A percentile compares a stretch with the other conserved stretches of the same genome.
Evolutionary conservation across 2,797 vertebrate species (phyloP).

Genomic region (Meriones psammophilus): DNA sequence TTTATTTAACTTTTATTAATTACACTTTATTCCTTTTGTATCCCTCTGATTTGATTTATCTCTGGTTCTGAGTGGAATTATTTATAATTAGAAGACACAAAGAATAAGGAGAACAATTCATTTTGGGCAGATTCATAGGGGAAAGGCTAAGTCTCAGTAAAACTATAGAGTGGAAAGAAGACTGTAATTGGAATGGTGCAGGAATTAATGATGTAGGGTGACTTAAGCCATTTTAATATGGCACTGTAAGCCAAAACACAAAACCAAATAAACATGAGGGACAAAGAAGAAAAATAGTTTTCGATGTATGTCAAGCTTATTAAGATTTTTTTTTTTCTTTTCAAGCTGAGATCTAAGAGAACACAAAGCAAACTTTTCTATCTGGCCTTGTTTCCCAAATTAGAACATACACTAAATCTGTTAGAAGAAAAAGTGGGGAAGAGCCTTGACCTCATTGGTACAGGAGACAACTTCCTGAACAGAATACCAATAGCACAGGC

Average conservation of each 20-base stretch:
- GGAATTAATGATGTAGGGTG: neutral
- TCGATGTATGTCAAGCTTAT: neutral
- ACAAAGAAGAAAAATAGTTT: neutral
- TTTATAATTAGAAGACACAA: neutral
- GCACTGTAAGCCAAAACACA: neutral
- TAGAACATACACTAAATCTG: neutral
- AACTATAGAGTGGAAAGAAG: neutral
- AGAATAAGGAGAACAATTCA: neutral
- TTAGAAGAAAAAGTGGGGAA: too few relatives aligned
- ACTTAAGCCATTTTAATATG: neutral
- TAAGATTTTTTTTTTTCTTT: neutral
- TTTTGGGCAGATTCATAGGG: neutral
- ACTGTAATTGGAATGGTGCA: neutral
- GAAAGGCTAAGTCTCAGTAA: neutral
- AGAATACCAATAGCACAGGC: too few relatives aligned
- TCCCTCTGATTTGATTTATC: neutral
- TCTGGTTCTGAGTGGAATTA: neutral
- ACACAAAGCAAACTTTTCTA: neutral
- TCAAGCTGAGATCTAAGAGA: slow-evolving; percentile 40
- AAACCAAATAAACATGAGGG: neutral
- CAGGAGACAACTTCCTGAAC: too few relatives aligned
- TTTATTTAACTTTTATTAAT: too few relatives aligned
- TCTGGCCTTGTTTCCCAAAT: neutral
- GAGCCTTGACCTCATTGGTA: too few relatives aligned
- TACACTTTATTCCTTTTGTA: too few relatives aligned